A percentile compares a stretch with the other conserved stretches of the same genome.
Evolutionary conservation across 1,140 invertebrate genomes (phyloP).

Genomic region (Doryteuthis pealeii): DNA sequence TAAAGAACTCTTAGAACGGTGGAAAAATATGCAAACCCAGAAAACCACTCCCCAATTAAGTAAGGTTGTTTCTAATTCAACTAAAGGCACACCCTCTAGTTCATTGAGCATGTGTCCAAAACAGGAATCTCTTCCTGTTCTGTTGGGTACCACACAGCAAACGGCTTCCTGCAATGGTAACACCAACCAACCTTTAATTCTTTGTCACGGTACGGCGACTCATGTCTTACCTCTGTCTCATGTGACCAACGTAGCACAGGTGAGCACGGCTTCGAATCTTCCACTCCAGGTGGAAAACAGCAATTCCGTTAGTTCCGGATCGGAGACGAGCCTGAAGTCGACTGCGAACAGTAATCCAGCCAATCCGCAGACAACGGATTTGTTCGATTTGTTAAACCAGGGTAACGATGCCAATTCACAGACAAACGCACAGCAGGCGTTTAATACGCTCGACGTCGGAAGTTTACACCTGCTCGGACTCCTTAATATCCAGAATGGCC

Average conservation of each 20-base stretch:
- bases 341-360: neutral
- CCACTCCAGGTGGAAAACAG: neutral
- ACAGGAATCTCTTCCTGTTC: too few relatives aligned
- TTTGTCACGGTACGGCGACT: neutral
- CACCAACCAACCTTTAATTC: constrained; percentile 14
- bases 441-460: neutral
- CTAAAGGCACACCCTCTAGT: too few relatives aligned
- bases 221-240: constrained; percentile 17
- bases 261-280: too few relatives aligned
- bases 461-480: neutral
- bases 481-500: neutral
- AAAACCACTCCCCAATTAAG: neutral
- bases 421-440: neutral
- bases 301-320: neutral
- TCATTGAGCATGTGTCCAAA: too few relatives aligned
- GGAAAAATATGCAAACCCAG: constrained; percentile 48
- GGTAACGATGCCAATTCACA: too few relatives aligned
- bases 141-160: too few relatives aligned
- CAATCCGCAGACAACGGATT: too few relatives aligned
- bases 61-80: too few relatives aligned
- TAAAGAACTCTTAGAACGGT: constrained; percentile 48
- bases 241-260: neutral
- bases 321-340: neutral
- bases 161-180: too few relatives aligned
- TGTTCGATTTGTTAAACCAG: too few relatives aligned